These are phyloP conservation scores for Ichneumon xanthorius DNA, from an alignment of 2,888 invertebrate species.

Conservation along the genomic window DNA sequence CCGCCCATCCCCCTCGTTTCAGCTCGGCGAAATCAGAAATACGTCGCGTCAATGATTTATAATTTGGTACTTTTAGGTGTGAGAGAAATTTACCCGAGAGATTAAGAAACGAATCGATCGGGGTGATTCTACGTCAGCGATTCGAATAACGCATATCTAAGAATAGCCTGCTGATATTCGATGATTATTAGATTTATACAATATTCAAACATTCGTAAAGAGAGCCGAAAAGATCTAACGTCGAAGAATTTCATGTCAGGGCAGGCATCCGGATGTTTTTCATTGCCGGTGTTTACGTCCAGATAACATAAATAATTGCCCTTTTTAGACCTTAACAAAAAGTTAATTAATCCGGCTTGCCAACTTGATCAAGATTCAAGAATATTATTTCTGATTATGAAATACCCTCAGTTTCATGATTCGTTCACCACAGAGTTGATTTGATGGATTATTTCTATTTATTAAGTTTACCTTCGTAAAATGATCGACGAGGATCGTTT, in stretches of 20 bases:
- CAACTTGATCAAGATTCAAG: too few species aligned
- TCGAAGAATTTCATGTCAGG: not conserved
- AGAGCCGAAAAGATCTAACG: not conserved
- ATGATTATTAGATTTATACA: not conserved
- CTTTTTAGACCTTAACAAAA: too few species aligned
- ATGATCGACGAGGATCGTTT: too few species aligned
- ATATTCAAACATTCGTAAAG: not conserved
- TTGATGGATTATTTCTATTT: too few species aligned
- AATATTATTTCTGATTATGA: too few species aligned
- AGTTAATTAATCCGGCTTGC: too few species aligned
- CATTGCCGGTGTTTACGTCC: too few species aligned
- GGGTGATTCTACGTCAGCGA: not conserved
- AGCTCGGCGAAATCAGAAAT: not conserved
- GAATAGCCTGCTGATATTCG: not conserved
- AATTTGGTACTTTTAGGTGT: not conserved
- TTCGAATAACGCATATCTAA: not conserved
- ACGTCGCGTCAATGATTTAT: not conserved
- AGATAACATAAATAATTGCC: too few species aligned
- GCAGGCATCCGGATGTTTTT: not conserved
- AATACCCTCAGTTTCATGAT: too few species aligned
- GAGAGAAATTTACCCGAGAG: not conserved
- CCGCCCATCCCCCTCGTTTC: constrained; percentile 41
- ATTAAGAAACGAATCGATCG: not conserved
- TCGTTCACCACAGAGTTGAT: too few species aligned
- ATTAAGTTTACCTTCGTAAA: too few species aligned